A percentile compares a stretch with the other conserved stretches of the same genome.
These are phyloP conservation scores for Heteromyza rotundicornis DNA, from an alignment of 2,888 invertebrate genomes.

Conservation along the genomic window DNA sequence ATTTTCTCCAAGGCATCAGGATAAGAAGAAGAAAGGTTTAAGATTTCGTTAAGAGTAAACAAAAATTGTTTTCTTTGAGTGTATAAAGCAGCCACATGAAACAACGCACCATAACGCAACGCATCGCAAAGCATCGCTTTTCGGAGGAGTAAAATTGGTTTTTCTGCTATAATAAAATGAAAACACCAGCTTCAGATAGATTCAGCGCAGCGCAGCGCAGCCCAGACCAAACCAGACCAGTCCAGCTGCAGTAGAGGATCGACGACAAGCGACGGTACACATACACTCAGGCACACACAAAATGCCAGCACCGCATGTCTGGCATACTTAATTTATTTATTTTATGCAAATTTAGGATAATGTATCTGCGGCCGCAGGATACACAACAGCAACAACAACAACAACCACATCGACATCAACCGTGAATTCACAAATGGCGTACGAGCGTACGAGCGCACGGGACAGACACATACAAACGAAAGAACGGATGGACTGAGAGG, in stretches of 20 bases:
- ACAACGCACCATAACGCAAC: neutral
- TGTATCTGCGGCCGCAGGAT: constrained; percentile 56
- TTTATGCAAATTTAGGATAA: constrained; percentile 60
- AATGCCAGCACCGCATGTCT: constrained; percentile 48
- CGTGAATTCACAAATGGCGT: neutral
- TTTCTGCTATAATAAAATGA: neutral
- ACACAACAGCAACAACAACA: constrained; percentile 36
- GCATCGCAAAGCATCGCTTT: neutral
- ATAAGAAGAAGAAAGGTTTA: too few species aligned
- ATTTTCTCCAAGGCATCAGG: too few species aligned
- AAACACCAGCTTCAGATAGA: constrained; percentile 3
- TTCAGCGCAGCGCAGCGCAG: too few species aligned
- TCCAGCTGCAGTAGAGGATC: too few species aligned
- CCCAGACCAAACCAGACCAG: too few species aligned
- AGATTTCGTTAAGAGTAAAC: too few species aligned
- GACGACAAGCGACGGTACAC: too few species aligned
- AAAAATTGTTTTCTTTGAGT: too few species aligned
- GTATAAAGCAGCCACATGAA: too few species aligned
- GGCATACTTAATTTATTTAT: constrained; percentile 59
- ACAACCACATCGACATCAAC: constrained; percentile 37
- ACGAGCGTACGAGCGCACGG: neutral
- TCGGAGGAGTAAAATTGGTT: neutral
- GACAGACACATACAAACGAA: neutral
- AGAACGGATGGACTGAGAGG: neutral
- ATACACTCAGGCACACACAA: neutral